Percentiles rank a stretch among this genome's conserved stretches.
These are phyloP conservation scores for Crotalus viridis DNA, from an alignment of 2,113 vertebrate species.

Conservation along the genomic window DNA sequence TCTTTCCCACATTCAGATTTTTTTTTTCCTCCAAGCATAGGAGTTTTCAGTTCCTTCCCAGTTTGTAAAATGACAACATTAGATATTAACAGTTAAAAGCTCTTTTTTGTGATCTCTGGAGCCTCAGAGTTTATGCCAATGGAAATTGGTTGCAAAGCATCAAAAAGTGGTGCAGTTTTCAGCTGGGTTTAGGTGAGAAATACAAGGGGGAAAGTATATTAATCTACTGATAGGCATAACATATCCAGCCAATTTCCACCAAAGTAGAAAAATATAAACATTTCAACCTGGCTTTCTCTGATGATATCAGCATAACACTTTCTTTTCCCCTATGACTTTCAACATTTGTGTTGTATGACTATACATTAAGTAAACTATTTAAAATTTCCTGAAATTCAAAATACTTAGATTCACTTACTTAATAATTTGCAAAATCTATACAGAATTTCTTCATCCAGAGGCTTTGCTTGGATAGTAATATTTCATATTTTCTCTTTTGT, in stretches of 20 bases:
- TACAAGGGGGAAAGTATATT: not conserved
- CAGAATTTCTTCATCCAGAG: not conserved
- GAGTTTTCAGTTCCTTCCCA: not conserved
- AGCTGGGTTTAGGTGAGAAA: not conserved
- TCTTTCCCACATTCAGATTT: not conserved
- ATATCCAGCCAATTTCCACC: not conserved
- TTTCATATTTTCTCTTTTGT: not conserved
- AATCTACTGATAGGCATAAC: not conserved
- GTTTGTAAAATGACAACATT: not conserved
- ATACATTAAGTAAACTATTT: not conserved
- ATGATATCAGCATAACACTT: not conserved
- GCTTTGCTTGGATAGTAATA: not conserved
- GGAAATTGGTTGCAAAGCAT: not conserved
- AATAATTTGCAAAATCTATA: not conserved
- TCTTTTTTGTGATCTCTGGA: not conserved
- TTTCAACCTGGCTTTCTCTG: not conserved
- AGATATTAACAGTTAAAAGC: not conserved
- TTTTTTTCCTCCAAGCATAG: not conserved
- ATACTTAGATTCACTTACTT: not conserved
- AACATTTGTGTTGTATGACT: not conserved
- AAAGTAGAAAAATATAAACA: not conserved
- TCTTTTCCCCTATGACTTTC: not conserved
- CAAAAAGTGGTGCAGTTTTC: not conserved
- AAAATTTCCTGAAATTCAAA: not conserved
- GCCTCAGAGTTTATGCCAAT: not conserved